Evolutionary conservation across 1,140 invertebrate genomes (phyloP), one percentile per base, ranked within the genome.

Genomic region (Mercenaria mercenaria): DNA sequence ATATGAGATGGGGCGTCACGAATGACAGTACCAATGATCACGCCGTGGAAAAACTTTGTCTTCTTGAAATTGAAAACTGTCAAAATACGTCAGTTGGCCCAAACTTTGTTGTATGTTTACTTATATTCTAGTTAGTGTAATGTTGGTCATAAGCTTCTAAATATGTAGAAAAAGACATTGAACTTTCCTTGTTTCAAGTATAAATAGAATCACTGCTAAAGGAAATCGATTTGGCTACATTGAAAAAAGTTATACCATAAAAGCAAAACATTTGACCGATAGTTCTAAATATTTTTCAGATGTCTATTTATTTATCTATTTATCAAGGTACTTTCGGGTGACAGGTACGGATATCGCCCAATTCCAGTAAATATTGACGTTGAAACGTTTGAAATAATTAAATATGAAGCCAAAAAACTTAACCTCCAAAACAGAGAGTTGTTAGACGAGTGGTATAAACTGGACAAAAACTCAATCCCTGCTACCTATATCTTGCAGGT

Each of bases 391-490:
- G 88, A 93, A 29, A 52, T 84, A 0, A 37, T 95, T n/a, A 50
- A 77, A 34, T 88, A 90, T 67, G 92, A 92, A 0, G 90, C 87
- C 23, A 72, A 76, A 34, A 77, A 88, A 8, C 39, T 72, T 0
- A 69, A 91, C 18, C 56, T 92, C 26, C 97, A 97, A 41, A 98
- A 99, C 91, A 97, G 97, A 0, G 97, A 97, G 20, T 96, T 99
- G 6, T 96, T 99, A 52, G 98, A 99, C 93, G 97, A 97, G 8
- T 99, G 99, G 99, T 99, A 99, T 95, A 97, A 98, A 93, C 98
- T 98, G 95, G 99, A 99, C 94, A 98, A 98, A 69, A 99, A 99
- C 95, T 98, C 98, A 0, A 98, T 99, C 2, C 96, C 96, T 26
- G 97, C 98, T 0, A 97, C 98, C 0, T 99, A 98, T 32, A 97